Evolutionary conservation across 35 echinoderm and acorn worm species (phyloP).

Genomic region (Ophiothrix spiculata): DNA sequence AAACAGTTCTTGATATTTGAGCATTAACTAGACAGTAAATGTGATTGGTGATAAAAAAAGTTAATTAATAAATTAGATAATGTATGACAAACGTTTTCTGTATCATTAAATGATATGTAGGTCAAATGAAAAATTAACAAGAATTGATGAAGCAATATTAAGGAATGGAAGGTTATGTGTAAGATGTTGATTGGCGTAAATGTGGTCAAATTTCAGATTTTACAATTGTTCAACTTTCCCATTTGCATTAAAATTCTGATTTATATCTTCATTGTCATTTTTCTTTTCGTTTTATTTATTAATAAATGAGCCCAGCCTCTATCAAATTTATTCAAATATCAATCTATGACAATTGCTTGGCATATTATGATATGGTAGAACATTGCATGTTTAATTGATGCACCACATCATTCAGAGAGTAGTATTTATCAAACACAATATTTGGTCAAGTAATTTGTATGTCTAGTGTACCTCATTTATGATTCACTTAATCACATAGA

Average conservation of each 20-base stretch:
- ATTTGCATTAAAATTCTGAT: too few species aligned
- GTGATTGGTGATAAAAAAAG: too few species aligned
- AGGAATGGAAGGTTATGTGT: not conserved
- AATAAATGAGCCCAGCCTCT: not conserved
- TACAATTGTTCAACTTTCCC: not conserved
- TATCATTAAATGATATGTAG: too few species aligned
- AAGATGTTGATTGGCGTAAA: not conserved
- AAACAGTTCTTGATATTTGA: too few species aligned
- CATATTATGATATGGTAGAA: not conserved
- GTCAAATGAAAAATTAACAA: too few species aligned
- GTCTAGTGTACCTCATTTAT: not conserved
- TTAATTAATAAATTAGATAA: too few species aligned
- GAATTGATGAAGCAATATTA: too few species aligned
- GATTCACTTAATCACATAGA: not conserved
- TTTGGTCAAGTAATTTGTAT: not conserved
- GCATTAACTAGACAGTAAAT: too few species aligned
- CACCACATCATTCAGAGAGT: not conserved
- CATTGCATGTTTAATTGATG: constrained; percentile 6
- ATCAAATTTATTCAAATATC: not conserved
- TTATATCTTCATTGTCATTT: not conserved
- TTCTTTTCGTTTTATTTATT: not conserved
- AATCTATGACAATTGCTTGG: not conserved
- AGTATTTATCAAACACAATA: not conserved
- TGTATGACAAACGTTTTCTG: too few species aligned
- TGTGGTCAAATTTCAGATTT: not conserved